These are phyloP conservation scores for Avahi laniger DNA, from an alignment of 2,797 vertebrate species.

Conservation along the genomic window DNA sequence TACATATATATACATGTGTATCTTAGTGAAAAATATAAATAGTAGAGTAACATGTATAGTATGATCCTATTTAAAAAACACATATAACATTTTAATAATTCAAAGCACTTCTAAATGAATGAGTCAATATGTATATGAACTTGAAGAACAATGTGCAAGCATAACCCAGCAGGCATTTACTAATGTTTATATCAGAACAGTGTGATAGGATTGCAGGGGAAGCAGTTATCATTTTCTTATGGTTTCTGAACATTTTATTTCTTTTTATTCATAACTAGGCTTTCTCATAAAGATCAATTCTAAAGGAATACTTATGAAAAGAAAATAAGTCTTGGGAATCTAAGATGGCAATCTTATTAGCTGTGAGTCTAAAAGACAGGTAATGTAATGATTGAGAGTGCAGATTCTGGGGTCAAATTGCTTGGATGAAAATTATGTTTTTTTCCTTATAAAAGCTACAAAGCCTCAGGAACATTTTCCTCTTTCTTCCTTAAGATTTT, in stretches of 20 bases:
- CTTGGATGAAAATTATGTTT: background rate
- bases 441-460: background rate
- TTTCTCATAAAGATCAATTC: background rate
- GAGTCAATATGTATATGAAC: background rate
- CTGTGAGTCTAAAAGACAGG: background rate
- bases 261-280: background rate
- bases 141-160: background rate
- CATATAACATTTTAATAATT: background rate
- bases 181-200: background rate
- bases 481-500: background rate
- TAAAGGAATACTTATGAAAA: background rate
- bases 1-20: background rate
- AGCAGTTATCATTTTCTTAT: background rate
- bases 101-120: background rate
- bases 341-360: background rate
- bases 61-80: background rate
- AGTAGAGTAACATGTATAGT: background rate
- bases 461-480: background rate
- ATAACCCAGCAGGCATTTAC: background rate
- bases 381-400: background rate
- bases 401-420: background rate
- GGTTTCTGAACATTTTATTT: background rate
- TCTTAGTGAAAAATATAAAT: background rate
- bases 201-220: background rate
- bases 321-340: background rate